Percentiles rank a stretch among this genome's conserved stretches.
Conservation (phyloP, 2,888 invertebrate species). For the Octonoba sinensis region DNA sequence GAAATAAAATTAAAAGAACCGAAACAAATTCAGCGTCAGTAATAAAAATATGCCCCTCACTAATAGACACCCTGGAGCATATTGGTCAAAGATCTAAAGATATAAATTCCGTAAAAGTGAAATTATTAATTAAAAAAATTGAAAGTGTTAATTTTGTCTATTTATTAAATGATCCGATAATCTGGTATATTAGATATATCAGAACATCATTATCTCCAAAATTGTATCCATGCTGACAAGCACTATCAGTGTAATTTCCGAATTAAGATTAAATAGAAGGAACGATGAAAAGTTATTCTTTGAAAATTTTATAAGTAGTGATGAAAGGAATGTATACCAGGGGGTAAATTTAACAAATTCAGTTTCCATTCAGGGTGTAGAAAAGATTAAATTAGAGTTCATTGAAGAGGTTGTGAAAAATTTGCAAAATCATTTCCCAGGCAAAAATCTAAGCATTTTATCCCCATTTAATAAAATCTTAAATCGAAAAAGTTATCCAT, state of each 20-base stretch:
- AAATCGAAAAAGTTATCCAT: neutral
- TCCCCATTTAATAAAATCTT: conserved; percentile 5
- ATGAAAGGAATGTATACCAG: neutral
- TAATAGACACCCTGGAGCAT: too few relatives aligned
- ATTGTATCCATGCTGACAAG: neutral
- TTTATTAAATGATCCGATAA: too few relatives aligned
- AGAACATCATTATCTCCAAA: neutral
- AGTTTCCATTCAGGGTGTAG: neutral
- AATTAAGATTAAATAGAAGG: neutral
- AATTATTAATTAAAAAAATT: too few relatives aligned
- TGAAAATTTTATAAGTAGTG: neutral
- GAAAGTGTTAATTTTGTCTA: too few relatives aligned
- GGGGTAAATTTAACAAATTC: neutral
- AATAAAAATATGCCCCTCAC: too few relatives aligned
- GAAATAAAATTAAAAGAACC: too few relatives aligned
- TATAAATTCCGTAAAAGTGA: too few relatives aligned
- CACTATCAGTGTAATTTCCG: neutral
- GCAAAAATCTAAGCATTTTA: neutral
- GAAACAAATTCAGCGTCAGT: too few relatives aligned
- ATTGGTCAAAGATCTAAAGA: too few relatives aligned
- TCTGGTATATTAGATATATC: too few relatives aligned
- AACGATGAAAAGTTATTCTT: neutral
- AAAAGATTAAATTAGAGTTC: neutral
- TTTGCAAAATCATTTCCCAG: neutral
- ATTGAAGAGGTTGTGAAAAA: neutral